Evolutionary conservation across 2,113 vertebrate genomes (phyloP), one percentile per base, ranked within the genome.

Genomic region (Caloenas nicobarica): DNA sequence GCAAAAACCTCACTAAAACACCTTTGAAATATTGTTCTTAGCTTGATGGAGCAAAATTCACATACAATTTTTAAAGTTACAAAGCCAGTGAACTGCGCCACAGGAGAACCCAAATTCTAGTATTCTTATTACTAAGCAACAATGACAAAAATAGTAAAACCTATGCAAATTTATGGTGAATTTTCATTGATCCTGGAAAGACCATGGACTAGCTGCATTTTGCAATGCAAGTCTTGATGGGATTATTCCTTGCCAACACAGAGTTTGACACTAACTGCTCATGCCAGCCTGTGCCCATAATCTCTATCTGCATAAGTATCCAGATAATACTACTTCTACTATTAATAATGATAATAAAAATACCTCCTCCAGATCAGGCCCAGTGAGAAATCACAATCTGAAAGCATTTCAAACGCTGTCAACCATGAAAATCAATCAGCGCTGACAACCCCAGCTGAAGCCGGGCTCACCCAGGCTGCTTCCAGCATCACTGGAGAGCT

Each of bases 341-440:
- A 84, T 79, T 76, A 96, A 90, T 83, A 82, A 81, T 58, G 57
- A 90, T 79, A 95, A 96, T 81, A 95, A 93, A 92, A 96, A 86
- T 31, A 60, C 68, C 73, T 86, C 58, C 54, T 74, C 36, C 48
- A 40, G 81, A 68, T 57, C 62, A 62, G 76, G 29, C 72, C 81
- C 36, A 31, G 76, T 81, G 81, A 97, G 92, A 96, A 97, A 96
- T 95, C 73, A 46, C 81, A 38, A 86, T 82, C 88, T 88, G 88
- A 96, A 84, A 95, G 94, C 89, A 96, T 96, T 97, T 96, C 77
- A 84, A 88, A 93, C 68, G 88, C 86, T 81, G 78, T 89, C 77
- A 93, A 28, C 76, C 94, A 78, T 93, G 91, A 95, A 96, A 97
- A 97, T 96, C 96, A 94, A 97, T 96, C 93, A 70, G 86, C 8